These are phyloP conservation scores for Rachycentron canadum DNA, from an alignment of 2,797 vertebrate genomes.

Conservation along the genomic window DNA sequence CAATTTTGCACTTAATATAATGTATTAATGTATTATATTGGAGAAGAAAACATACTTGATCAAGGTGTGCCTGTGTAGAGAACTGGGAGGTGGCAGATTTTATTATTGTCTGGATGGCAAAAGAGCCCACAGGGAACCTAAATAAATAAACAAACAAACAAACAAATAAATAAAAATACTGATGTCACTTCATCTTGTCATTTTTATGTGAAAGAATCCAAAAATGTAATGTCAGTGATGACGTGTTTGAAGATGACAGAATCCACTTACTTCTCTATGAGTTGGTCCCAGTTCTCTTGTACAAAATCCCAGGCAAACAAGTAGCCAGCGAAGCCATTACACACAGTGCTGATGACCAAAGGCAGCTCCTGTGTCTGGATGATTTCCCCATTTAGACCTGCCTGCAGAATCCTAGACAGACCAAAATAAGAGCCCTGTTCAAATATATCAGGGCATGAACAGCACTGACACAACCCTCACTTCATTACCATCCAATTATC, in stretches of 20 bases:
- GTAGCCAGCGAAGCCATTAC: conserved; percentile 87
- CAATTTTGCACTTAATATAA: background rate
- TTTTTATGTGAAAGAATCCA: background rate
- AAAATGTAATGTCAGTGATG: background rate
- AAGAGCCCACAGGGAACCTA: conserved; percentile 93
- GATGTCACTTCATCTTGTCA: background rate
- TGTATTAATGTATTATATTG: background rate
- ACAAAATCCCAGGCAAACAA: conserved; percentile 96
- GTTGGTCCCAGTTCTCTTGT: conserved; percentile 94
- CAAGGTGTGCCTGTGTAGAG: conserved; percentile 89
- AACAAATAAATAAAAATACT: background rate
- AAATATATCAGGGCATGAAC: background rate
- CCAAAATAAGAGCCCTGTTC: background rate
- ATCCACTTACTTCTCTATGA: conserved; percentile 91
- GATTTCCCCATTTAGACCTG: conserved; percentile 83
- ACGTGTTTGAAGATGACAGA: background rate
- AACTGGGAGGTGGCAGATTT: conserved; percentile 90
- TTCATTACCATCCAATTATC: background rate
- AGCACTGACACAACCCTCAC: background rate
- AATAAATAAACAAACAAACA: conserved; percentile 35
- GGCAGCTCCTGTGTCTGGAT: conserved; percentile 92
- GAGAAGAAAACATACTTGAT: conserved; percentile 83
- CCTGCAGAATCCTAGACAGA: conserved; percentile 88
- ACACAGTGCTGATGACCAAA: conserved; percentile 85
- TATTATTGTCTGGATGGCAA: conserved; percentile 90